phyloP scores from a whole-genome alignment of 2,113 vertebrate genomes.

The Grus americana region DNA sequence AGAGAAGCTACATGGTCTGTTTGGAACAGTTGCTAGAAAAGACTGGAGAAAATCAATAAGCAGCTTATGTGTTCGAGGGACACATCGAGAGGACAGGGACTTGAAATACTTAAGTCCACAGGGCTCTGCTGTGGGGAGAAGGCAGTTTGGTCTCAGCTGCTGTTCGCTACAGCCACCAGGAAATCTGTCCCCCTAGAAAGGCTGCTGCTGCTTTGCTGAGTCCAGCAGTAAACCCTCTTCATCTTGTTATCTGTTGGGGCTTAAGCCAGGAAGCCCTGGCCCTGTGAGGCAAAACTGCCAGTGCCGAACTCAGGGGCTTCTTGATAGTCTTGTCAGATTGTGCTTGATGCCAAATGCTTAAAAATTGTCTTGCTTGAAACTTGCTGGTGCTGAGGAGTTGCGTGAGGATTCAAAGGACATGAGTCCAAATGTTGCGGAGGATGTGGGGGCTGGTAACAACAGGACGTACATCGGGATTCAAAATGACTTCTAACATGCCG shows the following conservation, averaged over 20 bases:
- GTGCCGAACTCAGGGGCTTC: background rate
- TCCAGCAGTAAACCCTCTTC: background rate
- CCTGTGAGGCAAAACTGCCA: background rate
- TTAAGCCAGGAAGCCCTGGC: background rate
- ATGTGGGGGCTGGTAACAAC: background rate
- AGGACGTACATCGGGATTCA: background rate
- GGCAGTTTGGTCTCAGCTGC: background rate
- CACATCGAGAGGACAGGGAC: background rate
- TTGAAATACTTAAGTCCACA: background rate
- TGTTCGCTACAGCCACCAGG: background rate
- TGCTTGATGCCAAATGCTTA: background rate
- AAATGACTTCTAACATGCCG: background rate
- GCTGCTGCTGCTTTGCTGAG: background rate
- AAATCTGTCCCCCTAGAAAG: background rate
- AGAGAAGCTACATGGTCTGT: background rate
- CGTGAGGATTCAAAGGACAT: background rate
- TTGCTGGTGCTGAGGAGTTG: background rate
- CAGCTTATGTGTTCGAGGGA: background rate
- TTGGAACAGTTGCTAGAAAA: background rate
- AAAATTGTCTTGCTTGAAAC: background rate
- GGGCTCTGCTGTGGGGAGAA: background rate
- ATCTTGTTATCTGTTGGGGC: fast-evolving
- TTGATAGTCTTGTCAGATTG: background rate
- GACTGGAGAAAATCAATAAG: background rate
- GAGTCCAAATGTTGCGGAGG: background rate